phyloP scores from a whole-genome alignment of 2,888 invertebrate species.

The Minunthozetes semirufus region DNA sequence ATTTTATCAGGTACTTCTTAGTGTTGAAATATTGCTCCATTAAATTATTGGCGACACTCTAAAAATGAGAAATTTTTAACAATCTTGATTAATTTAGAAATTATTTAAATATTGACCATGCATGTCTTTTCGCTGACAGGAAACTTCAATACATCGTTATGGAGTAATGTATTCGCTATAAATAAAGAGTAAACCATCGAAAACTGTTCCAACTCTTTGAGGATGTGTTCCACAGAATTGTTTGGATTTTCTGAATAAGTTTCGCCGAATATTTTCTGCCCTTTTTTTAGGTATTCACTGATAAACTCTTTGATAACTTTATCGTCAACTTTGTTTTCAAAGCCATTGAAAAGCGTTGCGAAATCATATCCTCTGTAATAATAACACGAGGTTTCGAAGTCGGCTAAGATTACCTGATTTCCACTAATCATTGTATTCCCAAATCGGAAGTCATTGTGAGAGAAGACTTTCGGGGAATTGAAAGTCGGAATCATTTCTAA shows the following conservation, averaged over 20 bases:
- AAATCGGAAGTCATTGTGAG: conserved; percentile 23
- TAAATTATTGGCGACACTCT: no score
- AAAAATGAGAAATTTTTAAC: no score
- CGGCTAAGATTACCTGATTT: not conserved
- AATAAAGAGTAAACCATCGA: not conserved
- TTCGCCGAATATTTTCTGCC: not conserved
- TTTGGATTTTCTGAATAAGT: not conserved
- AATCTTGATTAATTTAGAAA: no score
- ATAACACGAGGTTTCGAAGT: conserved; percentile 28
- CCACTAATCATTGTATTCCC: conserved; percentile 15
- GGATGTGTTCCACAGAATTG: not conserved
- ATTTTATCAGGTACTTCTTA: no score
- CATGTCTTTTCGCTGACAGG: no score
- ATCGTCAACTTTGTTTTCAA: not conserved
- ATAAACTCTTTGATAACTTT: not conserved
- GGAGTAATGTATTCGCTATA: not conserved
- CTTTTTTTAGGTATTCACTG: not conserved
- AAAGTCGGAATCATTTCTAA: not conserved
- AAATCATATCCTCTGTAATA: conserved; percentile 27
- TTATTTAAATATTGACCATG: no score
- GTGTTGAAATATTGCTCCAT: no score
- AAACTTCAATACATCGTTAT: not conserved
- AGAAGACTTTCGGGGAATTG: conserved; percentile 10
- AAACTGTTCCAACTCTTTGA: not conserved
- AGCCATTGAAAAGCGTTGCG: not conserved